Conservation (phyloP, 2,888 invertebrate genomes). For the Nezara viridula region DNA sequence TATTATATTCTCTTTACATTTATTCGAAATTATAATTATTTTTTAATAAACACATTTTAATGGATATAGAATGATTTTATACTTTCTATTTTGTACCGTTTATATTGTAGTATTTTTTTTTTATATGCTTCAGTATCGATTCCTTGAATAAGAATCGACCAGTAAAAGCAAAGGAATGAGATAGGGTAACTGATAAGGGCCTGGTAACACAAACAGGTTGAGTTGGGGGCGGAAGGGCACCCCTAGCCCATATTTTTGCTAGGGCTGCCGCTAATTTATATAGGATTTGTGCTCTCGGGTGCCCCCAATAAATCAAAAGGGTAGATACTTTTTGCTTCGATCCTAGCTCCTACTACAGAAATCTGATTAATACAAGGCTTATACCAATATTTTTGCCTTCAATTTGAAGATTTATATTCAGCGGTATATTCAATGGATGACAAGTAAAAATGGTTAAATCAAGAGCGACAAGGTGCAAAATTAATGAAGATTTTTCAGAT, state of each 20-base stretch:
- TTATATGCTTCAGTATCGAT: not conserved
- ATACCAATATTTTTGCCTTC: not conserved
- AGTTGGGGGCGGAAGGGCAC: not conserved
- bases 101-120: too few relatives aligned
- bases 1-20: not conserved
- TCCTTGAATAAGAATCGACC: not conserved
- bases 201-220: constrained; percentile 44
- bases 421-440: not conserved
- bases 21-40: not conserved
- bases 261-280: constrained; percentile 62
- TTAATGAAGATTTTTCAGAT: too few relatives aligned
- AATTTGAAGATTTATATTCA: not conserved
- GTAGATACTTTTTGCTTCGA: constrained; percentile 27
- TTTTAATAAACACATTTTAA: too few relatives aligned
- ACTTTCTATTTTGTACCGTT: not conserved
- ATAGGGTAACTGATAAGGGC: constrained; percentile 17
- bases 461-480: too few relatives aligned
- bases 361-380: not conserved
- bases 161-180: constrained; percentile 5
- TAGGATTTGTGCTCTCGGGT: constrained; percentile 60
- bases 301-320: constrained; percentile 30
- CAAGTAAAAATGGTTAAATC: too few relatives aligned
- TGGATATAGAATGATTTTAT: too few relatives aligned
- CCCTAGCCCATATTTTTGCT: constrained; percentile 60
- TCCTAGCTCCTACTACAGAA: not conserved